These are phyloP conservation scores for Mormyrus hasselquistii DNA, from an alignment of 2,797 vertebrate species.

Conservation along the genomic window DNA sequence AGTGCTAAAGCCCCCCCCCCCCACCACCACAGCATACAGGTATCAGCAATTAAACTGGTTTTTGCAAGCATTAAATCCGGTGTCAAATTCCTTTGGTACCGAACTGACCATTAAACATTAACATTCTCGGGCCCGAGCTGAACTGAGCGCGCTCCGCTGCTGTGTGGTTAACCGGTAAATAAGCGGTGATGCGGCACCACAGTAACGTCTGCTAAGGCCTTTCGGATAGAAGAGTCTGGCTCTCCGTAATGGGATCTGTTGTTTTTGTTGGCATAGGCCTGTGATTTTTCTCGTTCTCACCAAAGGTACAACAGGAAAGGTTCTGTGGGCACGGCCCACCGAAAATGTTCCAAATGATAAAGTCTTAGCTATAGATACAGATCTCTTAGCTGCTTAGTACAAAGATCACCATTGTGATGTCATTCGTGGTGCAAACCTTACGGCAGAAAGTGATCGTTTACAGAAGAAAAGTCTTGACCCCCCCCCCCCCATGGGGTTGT, in stretches of 20 bases:
- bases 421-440: neutral
- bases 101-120: neutral
- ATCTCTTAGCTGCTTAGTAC: neutral
- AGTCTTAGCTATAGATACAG: neutral
- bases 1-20: neutral
- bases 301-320: constrained; percentile 17
- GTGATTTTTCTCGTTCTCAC: constrained; percentile 16
- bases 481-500: neutral
- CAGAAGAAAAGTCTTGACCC: neutral
- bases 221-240: neutral
- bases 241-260: constrained; percentile 22
- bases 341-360: neutral
- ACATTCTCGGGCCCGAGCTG: neutral
- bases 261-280: neutral
- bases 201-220: neutral
- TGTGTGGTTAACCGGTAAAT: neutral
- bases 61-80: neutral
- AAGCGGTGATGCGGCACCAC: neutral
- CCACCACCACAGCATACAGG: neutral
- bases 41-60: neutral
- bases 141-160: neutral
- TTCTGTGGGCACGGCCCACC: neutral
- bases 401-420: neutral
- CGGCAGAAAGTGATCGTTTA: neutral
- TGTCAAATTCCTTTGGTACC: neutral